Evolutionary conservation across 2,113 vertebrate genomes (phyloP).

Genomic region (Heterochromis multidens): DNA sequence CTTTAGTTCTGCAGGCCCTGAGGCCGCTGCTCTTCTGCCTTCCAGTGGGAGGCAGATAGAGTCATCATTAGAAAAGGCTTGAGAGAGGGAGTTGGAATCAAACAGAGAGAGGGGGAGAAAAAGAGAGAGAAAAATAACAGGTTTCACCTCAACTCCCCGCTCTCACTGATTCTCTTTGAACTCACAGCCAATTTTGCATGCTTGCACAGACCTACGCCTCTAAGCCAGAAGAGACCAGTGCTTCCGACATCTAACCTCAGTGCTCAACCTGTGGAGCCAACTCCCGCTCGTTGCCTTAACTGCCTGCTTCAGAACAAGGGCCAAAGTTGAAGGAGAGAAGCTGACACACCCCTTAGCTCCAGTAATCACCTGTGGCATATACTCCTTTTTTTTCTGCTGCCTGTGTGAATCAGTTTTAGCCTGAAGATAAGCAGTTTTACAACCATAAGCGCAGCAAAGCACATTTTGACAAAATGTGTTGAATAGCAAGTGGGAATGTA

Average conservation of each 20-base stretch:
- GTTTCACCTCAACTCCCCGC: conserved; percentile 57
- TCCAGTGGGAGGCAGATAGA: conserved; percentile 67
- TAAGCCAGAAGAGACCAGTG: conserved; percentile 44
- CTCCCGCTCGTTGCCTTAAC: conserved; percentile 20
- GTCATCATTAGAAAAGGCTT: conserved; percentile 67
- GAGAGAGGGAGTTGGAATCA: conserved; percentile 35
- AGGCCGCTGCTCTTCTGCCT: conserved; percentile 51
- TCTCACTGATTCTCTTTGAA: conserved; percentile 74
- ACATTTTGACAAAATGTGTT: conserved; percentile 3
- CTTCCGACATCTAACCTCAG: conserved; percentile 49
- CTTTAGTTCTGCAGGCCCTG: conserved; percentile 40
- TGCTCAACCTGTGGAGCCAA: conserved; percentile 44
- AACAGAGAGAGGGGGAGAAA: conserved; percentile 15
- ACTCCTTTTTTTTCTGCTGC: not conserved
- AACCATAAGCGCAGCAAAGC: not conserved
- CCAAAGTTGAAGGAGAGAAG: conserved; percentile 31
- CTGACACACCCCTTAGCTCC: conserved; percentile 39
- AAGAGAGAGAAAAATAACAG: conserved; percentile 45
- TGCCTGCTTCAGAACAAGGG: conserved; percentile 18
- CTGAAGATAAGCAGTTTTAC: conserved; percentile 14
- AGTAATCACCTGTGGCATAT: conserved; percentile 34
- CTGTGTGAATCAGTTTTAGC: conserved; percentile 21
- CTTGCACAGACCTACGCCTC: conserved; percentile 50
- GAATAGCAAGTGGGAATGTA: conserved; percentile 10
- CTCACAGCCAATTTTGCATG: conserved; percentile 65